Percentiles rank a stretch among this genome's conserved stretches.
Conservation (phyloP, 2,113 vertebrate species). For the Marcusenius ussheri region DNA sequence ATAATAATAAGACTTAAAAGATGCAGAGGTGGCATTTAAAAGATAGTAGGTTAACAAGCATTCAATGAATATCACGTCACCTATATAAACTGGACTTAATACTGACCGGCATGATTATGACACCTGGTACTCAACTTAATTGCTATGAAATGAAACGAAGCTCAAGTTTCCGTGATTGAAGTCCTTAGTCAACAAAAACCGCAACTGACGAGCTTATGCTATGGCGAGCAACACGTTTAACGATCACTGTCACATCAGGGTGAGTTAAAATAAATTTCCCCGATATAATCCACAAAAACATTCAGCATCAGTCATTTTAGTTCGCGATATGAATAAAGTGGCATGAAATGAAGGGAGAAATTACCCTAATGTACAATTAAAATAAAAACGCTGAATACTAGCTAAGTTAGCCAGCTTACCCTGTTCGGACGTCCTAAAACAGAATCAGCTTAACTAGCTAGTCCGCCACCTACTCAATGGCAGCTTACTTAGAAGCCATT, state of each 20-base stretch:
- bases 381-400: not conserved
- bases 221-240: not conserved
- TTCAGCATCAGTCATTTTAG: not conserved
- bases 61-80: not conserved
- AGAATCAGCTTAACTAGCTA: not conserved
- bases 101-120: not conserved
- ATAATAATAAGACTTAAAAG: not conserved
- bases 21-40: not conserved
- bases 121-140: not conserved
- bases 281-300: not conserved
- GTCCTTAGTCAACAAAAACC: not conserved
- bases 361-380: not conserved
- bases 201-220: not conserved
- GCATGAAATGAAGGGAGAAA: not conserved
- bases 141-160: not conserved
- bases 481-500: not conserved
- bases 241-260: not conserved
- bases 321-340: not conserved
- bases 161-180: not conserved
- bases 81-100: not conserved
- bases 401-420: not conserved
- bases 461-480: not conserved
- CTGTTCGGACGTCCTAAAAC: not conserved
- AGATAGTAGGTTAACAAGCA: not conserved
- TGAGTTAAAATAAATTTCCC: not conserved